Conservation (phyloP, 2,113 vertebrate species). For the Fregata magnificens region DNA sequence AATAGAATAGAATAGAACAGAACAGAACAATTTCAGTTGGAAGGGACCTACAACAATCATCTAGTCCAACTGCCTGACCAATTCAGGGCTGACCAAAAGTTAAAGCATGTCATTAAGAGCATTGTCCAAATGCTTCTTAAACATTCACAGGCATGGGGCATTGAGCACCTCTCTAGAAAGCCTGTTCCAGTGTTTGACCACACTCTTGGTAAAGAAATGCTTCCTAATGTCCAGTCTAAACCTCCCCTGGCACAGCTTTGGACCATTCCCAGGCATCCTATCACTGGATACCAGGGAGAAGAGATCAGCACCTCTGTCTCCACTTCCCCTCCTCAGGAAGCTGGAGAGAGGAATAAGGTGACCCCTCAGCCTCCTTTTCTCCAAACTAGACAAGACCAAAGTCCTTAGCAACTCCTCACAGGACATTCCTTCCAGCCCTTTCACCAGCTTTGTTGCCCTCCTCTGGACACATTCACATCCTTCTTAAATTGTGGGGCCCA, state of each 20-base stretch:
- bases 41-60: not conserved
- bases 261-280: rapidly evolving
- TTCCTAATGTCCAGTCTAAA: not conserved
- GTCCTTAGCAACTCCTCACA: not conserved
- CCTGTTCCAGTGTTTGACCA: not conserved
- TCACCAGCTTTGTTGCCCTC: not conserved
- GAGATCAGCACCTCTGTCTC: not conserved
- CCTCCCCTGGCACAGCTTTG: not conserved
- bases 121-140: not conserved
- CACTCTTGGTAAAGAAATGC: not conserved
- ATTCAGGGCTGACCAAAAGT: not conserved
- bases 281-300: not conserved
- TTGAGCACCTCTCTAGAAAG: not conserved
- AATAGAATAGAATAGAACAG: too few species aligned
- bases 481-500: not conserved
- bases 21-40: not conserved
- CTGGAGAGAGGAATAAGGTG: not conserved
- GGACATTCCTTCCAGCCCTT: not conserved
- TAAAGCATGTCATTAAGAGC: not conserved
- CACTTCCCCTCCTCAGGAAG: not conserved
- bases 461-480: not conserved
- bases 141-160: not conserved
- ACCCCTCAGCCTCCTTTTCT: not conserved
- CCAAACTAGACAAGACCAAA: not conserved
- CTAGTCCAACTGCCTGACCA: not conserved